Evolutionary conservation across 2,113 vertebrate genomes (phyloP).

Genomic region (Zeus faber): DNA sequence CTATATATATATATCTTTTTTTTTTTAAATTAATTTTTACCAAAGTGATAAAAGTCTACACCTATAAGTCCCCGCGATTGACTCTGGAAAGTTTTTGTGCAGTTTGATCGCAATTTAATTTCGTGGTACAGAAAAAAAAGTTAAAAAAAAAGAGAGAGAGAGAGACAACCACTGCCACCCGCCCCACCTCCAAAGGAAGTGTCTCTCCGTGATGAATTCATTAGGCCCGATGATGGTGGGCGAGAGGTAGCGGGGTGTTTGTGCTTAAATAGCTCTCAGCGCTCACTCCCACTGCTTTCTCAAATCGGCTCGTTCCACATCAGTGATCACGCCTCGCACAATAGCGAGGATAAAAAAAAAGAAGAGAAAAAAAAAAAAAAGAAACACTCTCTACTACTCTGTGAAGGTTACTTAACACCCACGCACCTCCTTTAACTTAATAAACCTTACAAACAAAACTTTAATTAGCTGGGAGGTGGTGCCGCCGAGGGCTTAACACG

Average conservation of each 20-base stretch:
- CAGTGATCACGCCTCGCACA: conserved; percentile 42
- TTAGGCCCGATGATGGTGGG: conserved; percentile 8
- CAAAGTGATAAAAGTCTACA: no score
- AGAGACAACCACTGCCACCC: neutral
- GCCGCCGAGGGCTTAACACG: conserved; percentile 53
- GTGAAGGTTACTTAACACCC: conserved; percentile 69
- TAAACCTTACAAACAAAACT: conserved; percentile 72
- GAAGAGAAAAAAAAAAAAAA: no score
- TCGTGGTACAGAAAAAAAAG: neutral
- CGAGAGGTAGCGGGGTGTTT: conserved; percentile 29
- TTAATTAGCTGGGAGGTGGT: conserved; percentile 71
- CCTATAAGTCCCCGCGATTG: no score
- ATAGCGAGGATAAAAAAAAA: conserved; percentile 29
- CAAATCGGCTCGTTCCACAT: conserved; percentile 50
- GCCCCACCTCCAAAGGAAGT: neutral
- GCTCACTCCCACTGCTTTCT: conserved; percentile 37
- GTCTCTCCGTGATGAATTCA: conserved; percentile 4
- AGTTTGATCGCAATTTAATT: conserved; percentile 1
- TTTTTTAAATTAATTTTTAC: no score
- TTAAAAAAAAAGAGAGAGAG: no score
- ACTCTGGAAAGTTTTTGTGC: conserved; percentile 1
- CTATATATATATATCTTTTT: no score
- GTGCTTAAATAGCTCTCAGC: conserved; percentile 40
- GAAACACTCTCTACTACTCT: conserved; percentile 33
- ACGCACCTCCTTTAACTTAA: conserved; percentile 63